phyloP scores from a whole-genome alignment of 2,888 invertebrate species.

The Anorthoa munda region DNA sequence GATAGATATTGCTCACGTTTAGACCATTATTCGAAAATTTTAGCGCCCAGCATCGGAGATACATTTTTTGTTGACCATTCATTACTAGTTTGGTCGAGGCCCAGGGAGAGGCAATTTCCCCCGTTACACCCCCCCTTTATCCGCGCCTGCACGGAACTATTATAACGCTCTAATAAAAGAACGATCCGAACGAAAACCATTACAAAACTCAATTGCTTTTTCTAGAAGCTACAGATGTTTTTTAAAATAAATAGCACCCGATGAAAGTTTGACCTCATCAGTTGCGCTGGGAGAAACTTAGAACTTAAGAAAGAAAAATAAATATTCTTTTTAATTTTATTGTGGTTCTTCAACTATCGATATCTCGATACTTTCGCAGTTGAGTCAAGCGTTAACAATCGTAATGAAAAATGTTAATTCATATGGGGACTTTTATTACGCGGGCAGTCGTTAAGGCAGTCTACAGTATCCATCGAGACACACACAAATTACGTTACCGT shows the following conservation, averaged over 20 bases:
- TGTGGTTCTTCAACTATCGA: neutral
- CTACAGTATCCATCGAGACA: neutral
- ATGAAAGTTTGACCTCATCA: conserved; percentile 28
- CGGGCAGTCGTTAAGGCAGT: neutral
- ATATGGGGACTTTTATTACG: neutral
- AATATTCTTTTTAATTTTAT: conserved; percentile 12
- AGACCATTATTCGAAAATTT: too few species aligned
- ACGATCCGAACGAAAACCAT: neutral
- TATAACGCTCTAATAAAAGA: too few species aligned
- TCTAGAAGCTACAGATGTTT: neutral
- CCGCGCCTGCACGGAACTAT: too few species aligned
- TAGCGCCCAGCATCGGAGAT: too few species aligned
- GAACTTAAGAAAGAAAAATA: too few species aligned
- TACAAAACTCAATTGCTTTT: neutral
- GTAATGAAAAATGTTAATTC: too few species aligned
- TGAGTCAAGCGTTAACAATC: neutral
- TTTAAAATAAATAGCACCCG: conserved; percentile 19
- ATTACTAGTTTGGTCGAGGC: too few species aligned
- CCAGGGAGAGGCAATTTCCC: too few species aligned
- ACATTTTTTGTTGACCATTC: too few species aligned
- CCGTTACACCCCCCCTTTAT: too few species aligned
- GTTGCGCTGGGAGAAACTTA: conserved; percentile 12
- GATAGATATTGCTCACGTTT: too few species aligned
- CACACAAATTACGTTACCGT: neutral
- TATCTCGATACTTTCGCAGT: neutral